Evolutionary conservation across 2,797 vertebrate species (phyloP), one percentile per base, ranked within the genome.

Genomic region (Myotis vivesi): DNA sequence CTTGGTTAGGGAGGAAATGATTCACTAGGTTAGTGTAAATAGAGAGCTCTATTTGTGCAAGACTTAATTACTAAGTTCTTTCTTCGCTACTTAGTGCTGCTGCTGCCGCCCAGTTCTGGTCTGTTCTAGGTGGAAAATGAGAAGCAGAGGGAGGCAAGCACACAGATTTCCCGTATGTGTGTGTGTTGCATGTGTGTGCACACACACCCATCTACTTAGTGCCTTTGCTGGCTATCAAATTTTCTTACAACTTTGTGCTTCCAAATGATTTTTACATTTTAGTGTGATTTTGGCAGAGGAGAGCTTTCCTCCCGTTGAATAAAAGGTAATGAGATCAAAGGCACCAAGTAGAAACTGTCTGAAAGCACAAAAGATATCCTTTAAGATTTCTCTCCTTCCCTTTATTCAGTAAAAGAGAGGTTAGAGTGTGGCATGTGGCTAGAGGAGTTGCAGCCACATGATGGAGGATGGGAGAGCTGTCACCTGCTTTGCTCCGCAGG

Each of bases 1-100:
- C 77, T 87, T 76, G 84, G 87, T 80, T 91, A 71, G 38, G 85
- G 72, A 97, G 97, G 97, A 97, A 97, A 95, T 97, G 96, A 97
- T 94, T 97, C 97, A 97, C 41, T 96, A 87, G 59, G 83, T 96
- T 96, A 96, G 91, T 38, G 91, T 94, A 97, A 96, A 73, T 53
- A 96, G 69, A 89, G 73, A 72, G 68, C 80, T 97, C 73, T 96
- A 91, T 96, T 97, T 97, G 96, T 97, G 73, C 71, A 97, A 96
- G 80, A 77, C 28, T 94, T 94, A 96, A 94, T 96, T 66, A 30
- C 81, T 59, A 13, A 49, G 22, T 93, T 97, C 89, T 95, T 77
- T 90, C 92, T 91, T 95, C 41, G 87, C 19, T 62, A 51, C 51
- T 94, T 73, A 64, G n/a, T 62, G 22, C 59, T 95, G 46, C 92